Evolutionary conservation across 2,113 vertebrate genomes (phyloP).

Genomic region (Rana temporaria): DNA sequence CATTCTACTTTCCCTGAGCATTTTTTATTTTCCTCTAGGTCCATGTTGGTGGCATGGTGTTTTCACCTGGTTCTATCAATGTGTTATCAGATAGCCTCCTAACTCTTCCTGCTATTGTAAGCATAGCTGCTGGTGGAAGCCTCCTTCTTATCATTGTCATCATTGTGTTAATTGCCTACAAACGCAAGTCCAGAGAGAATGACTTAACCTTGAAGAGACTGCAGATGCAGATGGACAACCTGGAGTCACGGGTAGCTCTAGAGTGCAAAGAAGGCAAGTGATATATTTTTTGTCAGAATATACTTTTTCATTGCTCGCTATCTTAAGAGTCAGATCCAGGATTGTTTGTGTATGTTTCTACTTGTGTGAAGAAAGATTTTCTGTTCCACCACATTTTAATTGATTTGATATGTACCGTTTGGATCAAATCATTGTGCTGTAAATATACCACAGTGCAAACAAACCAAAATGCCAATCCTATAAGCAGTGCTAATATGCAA

Average conservation of each 20-base stretch:
- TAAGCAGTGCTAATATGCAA: no score
- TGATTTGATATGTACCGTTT: constrained; percentile 24
- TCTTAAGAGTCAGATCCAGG: neutral
- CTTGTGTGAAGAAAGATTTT: constrained; percentile 7
- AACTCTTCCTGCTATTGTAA: constrained; percentile 93
- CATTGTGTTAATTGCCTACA: constrained; percentile 97
- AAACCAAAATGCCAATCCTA: no score
- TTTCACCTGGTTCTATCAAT: constrained; percentile 89
- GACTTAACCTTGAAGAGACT: constrained; percentile 96
- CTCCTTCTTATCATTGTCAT: constrained; percentile 97
- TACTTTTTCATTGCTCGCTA: neutral
- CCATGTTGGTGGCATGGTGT: constrained; percentile 90
- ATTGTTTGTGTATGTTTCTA: constrained; percentile 1
- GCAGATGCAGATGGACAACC: constrained; percentile 99
- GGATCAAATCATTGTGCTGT: constrained; percentile 23
- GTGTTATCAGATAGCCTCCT: constrained; percentile 94
- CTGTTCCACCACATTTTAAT: constrained; percentile 1
- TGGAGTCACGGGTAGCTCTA: constrained; percentile 94
- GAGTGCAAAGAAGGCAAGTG: constrained; percentile 95
- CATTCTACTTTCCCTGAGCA: neutral
- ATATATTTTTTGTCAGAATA: no score
- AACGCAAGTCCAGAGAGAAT: constrained; percentile 94
- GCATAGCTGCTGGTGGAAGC: constrained; percentile 93
- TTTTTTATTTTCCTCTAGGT: constrained; percentile 75
- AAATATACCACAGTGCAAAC: no score